phyloP scores from a whole-genome alignment of 2,113 vertebrate genomes.

The Brienomyrus brachyistius region DNA sequence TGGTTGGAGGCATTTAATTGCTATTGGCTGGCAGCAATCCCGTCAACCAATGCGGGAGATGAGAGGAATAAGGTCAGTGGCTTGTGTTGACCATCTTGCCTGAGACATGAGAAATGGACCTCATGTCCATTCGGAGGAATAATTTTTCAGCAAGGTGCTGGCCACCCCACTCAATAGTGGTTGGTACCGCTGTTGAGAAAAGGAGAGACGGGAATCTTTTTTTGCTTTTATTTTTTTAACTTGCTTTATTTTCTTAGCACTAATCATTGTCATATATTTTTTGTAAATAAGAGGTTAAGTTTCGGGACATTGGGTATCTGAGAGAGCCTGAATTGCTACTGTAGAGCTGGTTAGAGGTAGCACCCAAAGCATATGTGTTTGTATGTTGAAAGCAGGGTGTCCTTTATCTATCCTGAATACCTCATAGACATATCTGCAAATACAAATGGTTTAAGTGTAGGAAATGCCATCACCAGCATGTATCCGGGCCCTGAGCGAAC shows the following conservation, averaged over 20 bases:
- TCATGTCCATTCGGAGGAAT: neutral
- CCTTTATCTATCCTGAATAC: constrained; percentile 13
- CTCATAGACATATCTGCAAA: constrained; percentile 28
- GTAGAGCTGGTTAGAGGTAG: constrained; percentile 3
- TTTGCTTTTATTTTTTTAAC: neutral
- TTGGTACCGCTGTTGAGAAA: neutral
- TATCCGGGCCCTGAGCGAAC: neutral
- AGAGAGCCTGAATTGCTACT: constrained; percentile 13
- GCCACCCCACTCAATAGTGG: neutral
- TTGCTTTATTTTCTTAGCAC: constrained; percentile 14
- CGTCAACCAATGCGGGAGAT: neutral
- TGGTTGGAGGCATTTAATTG: neutral
- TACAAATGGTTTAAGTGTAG: constrained; percentile 12
- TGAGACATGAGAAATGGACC: no score
- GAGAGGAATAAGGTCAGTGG: neutral
- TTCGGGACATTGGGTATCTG: neutral
- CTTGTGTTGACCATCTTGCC: neutral
- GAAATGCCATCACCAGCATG: constrained; percentile 14
- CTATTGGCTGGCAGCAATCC: neutral
- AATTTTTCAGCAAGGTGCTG: neutral
- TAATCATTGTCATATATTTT: constrained; percentile 2
- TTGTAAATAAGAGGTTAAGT: neutral
- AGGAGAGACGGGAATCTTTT: neutral
- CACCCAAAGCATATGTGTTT: constrained; percentile 12
- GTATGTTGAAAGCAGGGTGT: constrained; percentile 17